These are phyloP conservation scores for Hirtodrosophila duncani DNA, from an alignment of 2,888 invertebrate species.

Conservation along the genomic window DNA sequence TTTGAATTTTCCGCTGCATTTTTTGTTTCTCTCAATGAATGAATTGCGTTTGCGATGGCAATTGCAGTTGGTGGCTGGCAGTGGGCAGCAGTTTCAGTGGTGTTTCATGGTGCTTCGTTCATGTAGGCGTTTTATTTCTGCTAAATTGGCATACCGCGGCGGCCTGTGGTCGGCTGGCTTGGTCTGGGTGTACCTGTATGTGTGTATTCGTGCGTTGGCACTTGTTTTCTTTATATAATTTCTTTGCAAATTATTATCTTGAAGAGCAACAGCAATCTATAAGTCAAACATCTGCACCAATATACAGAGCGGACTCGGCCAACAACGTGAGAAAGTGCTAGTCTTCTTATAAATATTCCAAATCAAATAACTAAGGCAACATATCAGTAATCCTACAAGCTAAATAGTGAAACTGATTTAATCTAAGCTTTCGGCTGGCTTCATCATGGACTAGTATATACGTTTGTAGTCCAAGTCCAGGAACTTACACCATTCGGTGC, in stretches of 20 bases:
- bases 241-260: conserved; percentile 67
- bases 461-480: conserved; percentile 91
- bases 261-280: too few species aligned
- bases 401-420: conserved; percentile 96
- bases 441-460: conserved; percentile 96
- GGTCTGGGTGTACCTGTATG: conserved; percentile 21
- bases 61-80: conserved; percentile 1
- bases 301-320: too few species aligned
- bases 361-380: too few species aligned
- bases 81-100: conserved; percentile 58
- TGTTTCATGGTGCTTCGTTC: conserved; percentile 28
- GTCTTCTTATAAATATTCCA: too few species aligned
- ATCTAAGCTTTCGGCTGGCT: conserved; percentile 91
- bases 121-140: conserved; percentile 70
- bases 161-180: conserved; percentile 23
- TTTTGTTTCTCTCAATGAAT: conserved; percentile 46
- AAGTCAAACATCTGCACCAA: too few species aligned
- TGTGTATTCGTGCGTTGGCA: conserved; percentile 39
- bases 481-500: conserved; percentile 99
- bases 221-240: conserved; percentile 70
- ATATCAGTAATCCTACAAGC: too few species aligned
- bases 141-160: conserved; percentile 68
- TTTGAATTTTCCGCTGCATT: conserved; percentile 62
- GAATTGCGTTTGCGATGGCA: conserved; percentile 49
- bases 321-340: too few species aligned